These are phyloP conservation scores for Alaudala cheleensis DNA, from an alignment of 2,113 vertebrate species.

Conservation along the genomic window DNA sequence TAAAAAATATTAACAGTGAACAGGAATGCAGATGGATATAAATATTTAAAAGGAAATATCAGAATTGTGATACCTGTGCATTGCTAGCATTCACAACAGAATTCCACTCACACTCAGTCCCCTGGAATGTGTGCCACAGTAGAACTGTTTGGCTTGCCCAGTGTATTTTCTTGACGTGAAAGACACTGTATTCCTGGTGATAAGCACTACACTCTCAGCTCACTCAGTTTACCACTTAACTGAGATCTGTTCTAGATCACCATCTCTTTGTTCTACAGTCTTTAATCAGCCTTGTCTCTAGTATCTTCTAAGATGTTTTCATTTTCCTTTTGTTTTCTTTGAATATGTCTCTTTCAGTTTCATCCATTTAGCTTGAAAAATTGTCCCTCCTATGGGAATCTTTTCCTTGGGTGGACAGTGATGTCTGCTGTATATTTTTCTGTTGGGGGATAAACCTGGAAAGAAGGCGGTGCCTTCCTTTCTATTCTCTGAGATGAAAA, in stretches of 20 bases:
- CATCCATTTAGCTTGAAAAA: neutral
- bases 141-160: neutral
- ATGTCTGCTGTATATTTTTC: neutral
- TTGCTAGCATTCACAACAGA: neutral
- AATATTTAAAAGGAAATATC: constrained; percentile 16
- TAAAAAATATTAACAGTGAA: neutral
- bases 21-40: neutral
- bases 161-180: neutral
- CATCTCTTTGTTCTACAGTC: neutral
- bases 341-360: neutral
- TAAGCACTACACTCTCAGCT: neutral
- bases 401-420: neutral
- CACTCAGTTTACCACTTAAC: neutral
- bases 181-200: neutral
- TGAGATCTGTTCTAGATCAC: neutral
- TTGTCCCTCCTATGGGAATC: neutral
- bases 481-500: neutral
- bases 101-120: neutral
- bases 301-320: neutral
- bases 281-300: neutral
- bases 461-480: neutral
- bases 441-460: neutral
- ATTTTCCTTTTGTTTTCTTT: neutral
- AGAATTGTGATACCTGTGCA: neutral
- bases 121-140: neutral